Conservation (phyloP, 2,888 invertebrate genomes). For the Aricia artaxerxes region DNA sequence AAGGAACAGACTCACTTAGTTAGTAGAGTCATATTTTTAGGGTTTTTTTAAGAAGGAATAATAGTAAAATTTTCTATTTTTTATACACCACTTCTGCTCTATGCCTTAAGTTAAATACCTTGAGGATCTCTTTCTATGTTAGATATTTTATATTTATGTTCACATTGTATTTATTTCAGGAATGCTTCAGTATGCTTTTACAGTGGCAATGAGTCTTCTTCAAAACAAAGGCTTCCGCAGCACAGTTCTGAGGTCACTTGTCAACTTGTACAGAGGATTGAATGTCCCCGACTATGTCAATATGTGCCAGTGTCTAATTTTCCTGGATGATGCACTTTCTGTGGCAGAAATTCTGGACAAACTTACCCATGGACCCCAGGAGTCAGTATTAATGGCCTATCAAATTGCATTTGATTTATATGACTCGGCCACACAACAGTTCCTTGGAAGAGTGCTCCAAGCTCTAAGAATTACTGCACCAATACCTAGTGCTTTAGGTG, state of each 20-base stretch:
- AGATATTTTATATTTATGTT: too few species aligned
- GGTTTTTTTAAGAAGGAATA: too few species aligned
- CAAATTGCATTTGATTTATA: slow-evolving; percentile 99
- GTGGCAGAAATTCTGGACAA: slow-evolving; percentile 96
- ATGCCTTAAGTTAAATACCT: too few species aligned
- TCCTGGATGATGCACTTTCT: slow-evolving; percentile 95
- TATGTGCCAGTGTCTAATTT: slow-evolving; percentile 98
- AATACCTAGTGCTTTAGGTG: slow-evolving; percentile 87
- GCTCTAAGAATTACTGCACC: slow-evolving; percentile 91
- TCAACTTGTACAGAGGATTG: slow-evolving; percentile 93
- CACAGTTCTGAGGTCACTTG: slow-evolving; percentile 92
- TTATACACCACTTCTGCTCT: too few species aligned
- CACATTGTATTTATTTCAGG: slow-evolving; percentile 59
- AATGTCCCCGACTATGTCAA: slow-evolving; percentile 97
- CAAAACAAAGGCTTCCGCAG: slow-evolving; percentile 96
- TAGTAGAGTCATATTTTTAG: too few species aligned
- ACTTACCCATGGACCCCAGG: slow-evolving; percentile 88
- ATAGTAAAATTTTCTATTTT: too few species aligned
- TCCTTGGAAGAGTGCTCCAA: slow-evolving; percentile 91
- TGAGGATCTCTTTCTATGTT: too few species aligned
- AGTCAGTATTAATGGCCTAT: slow-evolving; percentile 96
- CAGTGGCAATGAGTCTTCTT: slow-evolving; percentile 97
- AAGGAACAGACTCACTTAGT: too few species aligned
- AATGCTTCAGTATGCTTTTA: slow-evolving; percentile 97
- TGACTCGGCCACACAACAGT: slow-evolving; percentile 99